These are phyloP conservation scores for Diadema setosum DNA, from an alignment of 35 echinoderm and acorn worm genomes.

Conservation along the genomic window DNA sequence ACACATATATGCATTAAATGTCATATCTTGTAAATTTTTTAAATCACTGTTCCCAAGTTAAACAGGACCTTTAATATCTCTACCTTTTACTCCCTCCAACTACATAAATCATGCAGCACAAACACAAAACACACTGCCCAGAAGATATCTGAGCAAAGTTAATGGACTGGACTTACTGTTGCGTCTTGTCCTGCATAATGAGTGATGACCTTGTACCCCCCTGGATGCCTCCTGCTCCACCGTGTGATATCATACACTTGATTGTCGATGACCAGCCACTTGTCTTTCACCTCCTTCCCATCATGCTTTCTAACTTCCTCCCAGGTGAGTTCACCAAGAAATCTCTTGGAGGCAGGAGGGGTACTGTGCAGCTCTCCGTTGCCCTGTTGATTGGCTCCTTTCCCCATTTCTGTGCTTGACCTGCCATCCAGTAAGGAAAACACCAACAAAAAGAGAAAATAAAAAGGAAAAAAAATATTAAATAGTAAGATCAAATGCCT, in stretches of 20 bases:
- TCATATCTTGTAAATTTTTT: no score
- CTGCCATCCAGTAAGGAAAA: no score
- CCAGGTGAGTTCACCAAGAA: slow-evolving; percentile 5
- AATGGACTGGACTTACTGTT: slow-evolving; percentile 43
- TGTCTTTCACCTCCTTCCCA: slow-evolving; percentile 1
- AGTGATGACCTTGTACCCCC: slow-evolving; percentile 23
- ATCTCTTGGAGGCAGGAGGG: background rate
- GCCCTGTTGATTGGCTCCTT: background rate
- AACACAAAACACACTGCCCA: no score
- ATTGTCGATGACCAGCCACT: slow-evolving; percentile 39
- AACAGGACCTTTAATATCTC: no score
- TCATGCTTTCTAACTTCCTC: background rate
- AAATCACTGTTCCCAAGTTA: no score
- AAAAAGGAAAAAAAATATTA: no score
- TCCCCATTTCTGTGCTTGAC: background rate
- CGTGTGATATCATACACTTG: slow-evolving; percentile 38
- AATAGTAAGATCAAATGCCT: no score
- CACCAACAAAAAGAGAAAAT: no score
- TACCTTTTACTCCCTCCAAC: no score
- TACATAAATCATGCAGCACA: no score
- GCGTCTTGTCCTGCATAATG: slow-evolving; percentile 56
- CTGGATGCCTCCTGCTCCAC: slow-evolving; percentile 29
- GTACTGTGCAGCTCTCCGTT: background rate
- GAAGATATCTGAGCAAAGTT: no score
- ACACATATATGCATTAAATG: no score